Evolutionary conservation across 2,888 invertebrate genomes (phyloP), one percentile per base, ranked within the genome.

Genomic region (Ichneumoninae sp.): DNA sequence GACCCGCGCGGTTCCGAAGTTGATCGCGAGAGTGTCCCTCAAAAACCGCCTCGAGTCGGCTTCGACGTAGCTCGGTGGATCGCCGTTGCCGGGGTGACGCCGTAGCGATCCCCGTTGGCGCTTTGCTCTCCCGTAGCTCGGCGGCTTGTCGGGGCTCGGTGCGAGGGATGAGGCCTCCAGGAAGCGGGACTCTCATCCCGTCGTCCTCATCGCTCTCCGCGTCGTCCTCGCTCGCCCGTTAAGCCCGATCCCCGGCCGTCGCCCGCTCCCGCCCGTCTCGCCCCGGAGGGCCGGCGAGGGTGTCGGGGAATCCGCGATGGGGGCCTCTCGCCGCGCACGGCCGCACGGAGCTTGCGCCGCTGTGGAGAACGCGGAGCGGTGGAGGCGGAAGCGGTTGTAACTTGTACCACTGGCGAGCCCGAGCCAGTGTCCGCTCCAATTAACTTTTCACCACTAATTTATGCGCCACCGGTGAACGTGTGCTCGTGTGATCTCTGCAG

Each of bases 371-470:
- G 50, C 19, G 10, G 13, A 22, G 50, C 36, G 63, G 76, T 47
- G 47, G 66, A 10, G 50, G 26, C 54, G 54, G 36, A 40, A 89
- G 86, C 82, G 85, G 88, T 90, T 90, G 92, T 91, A 92, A 91
- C 91, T 92, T 91, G 92, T 91, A 91, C 90, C 89, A 88, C 88
- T 90, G 92, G 44, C 88, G 90, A 92, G 91, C 90, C 91, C 90
- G 88, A 90, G 88, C 91, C 91, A 90, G 88, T 91, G 92, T 93
- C 91, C 91, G 92, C 91, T 92, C 92, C 92, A 93, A 93, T 93
- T 93, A 93, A 93, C 93, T 93, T 93, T 93, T 92, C 92, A 91
- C 92, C 92, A 91, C 92, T 93, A 93, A 93, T 93, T 93, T 92
- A 93, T 93, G 91, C 92, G 89, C 88, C 50, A 70, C 69, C 66